These are phyloP conservation scores for Machaerirhynchus nigripectus DNA, from an alignment of 2,113 vertebrate species.

Conservation along the genomic window DNA sequence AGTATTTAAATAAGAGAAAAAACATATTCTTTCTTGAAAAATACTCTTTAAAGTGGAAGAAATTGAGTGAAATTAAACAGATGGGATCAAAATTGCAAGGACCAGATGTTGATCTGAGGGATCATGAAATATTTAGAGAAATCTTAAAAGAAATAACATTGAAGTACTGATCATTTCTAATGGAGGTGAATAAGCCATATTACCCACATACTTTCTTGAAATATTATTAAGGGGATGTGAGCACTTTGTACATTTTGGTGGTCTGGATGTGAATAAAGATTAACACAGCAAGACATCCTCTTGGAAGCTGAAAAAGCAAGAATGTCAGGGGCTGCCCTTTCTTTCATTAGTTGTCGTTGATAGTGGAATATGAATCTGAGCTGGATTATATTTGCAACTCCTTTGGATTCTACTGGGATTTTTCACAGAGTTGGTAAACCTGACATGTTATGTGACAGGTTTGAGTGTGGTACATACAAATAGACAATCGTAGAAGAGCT, in stretches of 20 bases:
- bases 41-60: background rate
- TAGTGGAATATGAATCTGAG: background rate
- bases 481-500: accelerated
- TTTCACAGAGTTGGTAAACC: background rate
- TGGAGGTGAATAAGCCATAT: background rate
- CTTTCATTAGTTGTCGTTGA: background rate
- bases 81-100: background rate
- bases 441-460: background rate
- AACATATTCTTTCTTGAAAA: background rate
- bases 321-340: background rate
- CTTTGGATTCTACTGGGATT: background rate
- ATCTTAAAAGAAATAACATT: background rate
- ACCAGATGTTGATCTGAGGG: background rate
- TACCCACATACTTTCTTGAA: background rate
- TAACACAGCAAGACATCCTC: background rate
- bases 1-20: background rate
- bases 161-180: background rate
- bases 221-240: background rate
- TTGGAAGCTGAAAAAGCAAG: background rate
- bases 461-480: background rate
- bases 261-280: background rate
- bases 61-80: background rate
- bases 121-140: background rate
- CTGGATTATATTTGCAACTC: background rate
- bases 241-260: background rate